Evolutionary conservation across 1,140 invertebrate genomes (phyloP), one percentile per base, ranked within the genome.

Genomic region (Aradophagus sp.): DNA sequence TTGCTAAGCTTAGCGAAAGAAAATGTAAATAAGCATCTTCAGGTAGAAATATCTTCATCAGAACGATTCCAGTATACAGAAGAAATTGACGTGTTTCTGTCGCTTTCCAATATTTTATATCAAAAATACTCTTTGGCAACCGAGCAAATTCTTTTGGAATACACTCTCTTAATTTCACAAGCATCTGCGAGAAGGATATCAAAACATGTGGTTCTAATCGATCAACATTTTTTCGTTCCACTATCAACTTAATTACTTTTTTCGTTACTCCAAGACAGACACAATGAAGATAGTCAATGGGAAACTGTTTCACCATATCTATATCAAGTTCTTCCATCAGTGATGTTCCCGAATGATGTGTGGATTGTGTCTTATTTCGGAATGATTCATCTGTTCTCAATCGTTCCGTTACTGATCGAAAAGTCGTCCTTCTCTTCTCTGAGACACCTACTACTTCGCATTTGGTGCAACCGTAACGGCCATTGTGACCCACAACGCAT

Each of bases 81-180:
- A 53, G 1, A 31, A 39, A 39, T 26, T 53, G 48, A 17, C 48
- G 20, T 12, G 5, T 1, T 20, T 53, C 34, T 4, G 48, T 53
- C 0, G 48, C 48, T 20, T 53, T 53, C 48, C 48, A 53, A 19
- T 7, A 47, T 16, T 47, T 34, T 2, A 47, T 47, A 20, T 47
- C 44, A 13, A 47, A 47, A 35, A 47, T 47, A 15, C n/a, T 31
- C 7, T 31, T 12, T 8, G 44, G 44, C 12, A 13, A 4, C 35
- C 44, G 3, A 4, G 44, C 10, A 31, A 47, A 47, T 13, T 47
- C 44, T 20, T 20, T 35, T 14, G 44, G 29, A 14, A 47, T 47
- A 35, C 29, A 47, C 4, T 20, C 19, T 47, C 31, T 47, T 7
- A 47, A 10, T 2, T 47, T 20, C 2, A 35, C 23, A 2, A 47